Evolutionary conservation across 2,888 invertebrate species (phyloP), one percentile per base, ranked within the genome.

Genomic region (Acanthosoma haemorrhoidale): DNA sequence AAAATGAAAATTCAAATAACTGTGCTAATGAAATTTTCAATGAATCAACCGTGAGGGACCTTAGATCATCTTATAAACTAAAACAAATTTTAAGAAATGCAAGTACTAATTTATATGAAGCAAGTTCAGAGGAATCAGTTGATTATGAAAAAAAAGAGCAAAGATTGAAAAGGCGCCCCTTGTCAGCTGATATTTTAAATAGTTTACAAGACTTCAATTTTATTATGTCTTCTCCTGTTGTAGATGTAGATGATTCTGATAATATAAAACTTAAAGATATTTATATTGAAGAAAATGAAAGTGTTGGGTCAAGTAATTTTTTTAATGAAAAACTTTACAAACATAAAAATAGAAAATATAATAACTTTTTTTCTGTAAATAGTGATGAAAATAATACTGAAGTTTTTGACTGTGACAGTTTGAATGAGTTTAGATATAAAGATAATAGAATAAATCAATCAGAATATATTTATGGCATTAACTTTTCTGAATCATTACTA

Each of bases 151-250:
- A 74, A 82, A 82, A 74, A 84, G 85, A 72, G 76, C 82, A 84
- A 29, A 84, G 86, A 75, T 79, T 88, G 43, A 91, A 89, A 76
- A 82, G 91, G 63, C 82, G 90, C 74, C 90, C 91, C 0, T 83
- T 91, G 3, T 90, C 90, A 18, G 89, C 89, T 77, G 88, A 91
- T 75, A 79, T 81, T 8, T 73, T 81, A 1, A 80, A 80, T 69
- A 89, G 88, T 60, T 81, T 87, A 43, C 88, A 88, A 77, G 88
- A 89, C 77, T 81, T 89, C 51, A 86, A 86, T 70, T 84, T 86
- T 34, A 69, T 74, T 31, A 41, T 70, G 59, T 69, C 74, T 34
- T 67, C 74, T 15, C 63, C 74, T n/a, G 67, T 41, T 11, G 36
- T 36, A 18, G 60, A 60, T n/a, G 1, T 59, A 31, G 58, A 66